Base-by-base conservation (phyloP, 2,113 vertebrate genomes). In the Leptosomus discolor region DNA sequence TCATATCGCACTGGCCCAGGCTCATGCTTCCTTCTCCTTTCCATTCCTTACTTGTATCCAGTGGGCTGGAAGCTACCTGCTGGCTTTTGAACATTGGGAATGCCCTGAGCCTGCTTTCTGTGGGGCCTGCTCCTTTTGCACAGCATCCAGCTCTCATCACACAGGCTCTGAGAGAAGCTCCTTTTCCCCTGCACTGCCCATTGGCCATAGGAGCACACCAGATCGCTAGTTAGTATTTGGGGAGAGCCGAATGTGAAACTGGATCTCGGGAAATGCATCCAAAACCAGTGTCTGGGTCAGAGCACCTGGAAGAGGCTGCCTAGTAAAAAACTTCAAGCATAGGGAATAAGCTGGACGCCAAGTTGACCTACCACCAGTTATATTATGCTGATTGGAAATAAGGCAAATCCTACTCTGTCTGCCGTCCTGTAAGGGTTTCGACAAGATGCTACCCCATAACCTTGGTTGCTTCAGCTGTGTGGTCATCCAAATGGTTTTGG, bases 1-100 rank as follows among this genome's bases (percentile, higher is more conserved):
- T 7, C 0, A 0, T 22, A 12, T 27, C 6, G 0, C 58, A 3
- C 67, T 36, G 27, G 16, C 41, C 36, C 75, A 60, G 39, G 15
- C 23, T 68, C 39, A 6, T 29, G 14, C 57, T 60, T 67, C 37
- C 58, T 12, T 5, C 20, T n/a, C 71, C 51, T 84, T 81, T 46
- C 87, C 24, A 14, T 56, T 54, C 36, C 53, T 53, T 23, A 7
- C 63, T 74, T 54, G 11, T 4, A 30, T 53, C 32, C 64, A 5
- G 5, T 41, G 9, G 36, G 30, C 63, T 51, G 57, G 46, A 56
- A 91, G 48, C 67, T 56, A 23, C 46, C 48, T 73, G 22, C n/a
- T 70, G 60, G 32, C 46, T 80, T 91, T 74, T 32, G 21, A 15
- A 43, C 5, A 0, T 5, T 56, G 53, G 39, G 76, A 57, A 5